phyloP scores from a whole-genome alignment of 2,113 vertebrate species.

The Prionailurus bengalensis region DNA sequence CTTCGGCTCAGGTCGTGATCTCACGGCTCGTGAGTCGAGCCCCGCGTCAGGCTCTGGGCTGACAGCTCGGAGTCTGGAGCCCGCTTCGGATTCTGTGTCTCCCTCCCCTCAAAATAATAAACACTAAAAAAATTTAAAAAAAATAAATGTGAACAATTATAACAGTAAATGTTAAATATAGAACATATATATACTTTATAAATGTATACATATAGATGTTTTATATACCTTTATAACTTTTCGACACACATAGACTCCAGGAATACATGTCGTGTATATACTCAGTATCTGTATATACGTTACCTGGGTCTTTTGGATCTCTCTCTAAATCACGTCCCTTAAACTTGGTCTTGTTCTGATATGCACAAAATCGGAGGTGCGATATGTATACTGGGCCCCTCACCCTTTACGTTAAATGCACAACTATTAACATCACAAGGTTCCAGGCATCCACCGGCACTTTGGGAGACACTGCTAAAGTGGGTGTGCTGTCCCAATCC shows the following conservation, averaged over 20 bases:
- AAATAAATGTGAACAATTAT: background rate
- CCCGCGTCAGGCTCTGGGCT: too few species aligned
- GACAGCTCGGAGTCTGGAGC: too few species aligned
- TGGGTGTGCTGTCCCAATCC: background rate
- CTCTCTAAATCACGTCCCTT: background rate
- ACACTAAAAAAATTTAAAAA: too few species aligned
- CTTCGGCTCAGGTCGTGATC: too few species aligned
- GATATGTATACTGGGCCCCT: accelerated
- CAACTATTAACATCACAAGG: background rate
- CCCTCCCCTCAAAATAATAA: too few species aligned
- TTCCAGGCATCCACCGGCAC: accelerated
- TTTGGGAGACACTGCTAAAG: background rate
- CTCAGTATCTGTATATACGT: background rate
- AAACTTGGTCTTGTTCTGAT: background rate
- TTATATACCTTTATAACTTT: background rate
- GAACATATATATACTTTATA: background rate
- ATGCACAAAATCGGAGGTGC: too few species aligned
- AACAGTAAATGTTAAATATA: background rate
- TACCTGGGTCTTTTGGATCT: background rate
- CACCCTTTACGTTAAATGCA: background rate
- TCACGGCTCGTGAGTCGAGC: accelerated
- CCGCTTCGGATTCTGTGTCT: too few species aligned
- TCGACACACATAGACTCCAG: background rate
- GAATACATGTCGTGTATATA: background rate
- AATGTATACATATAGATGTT: background rate